Percentiles rank a stretch among this genome's conserved stretches.
phyloP scores from a whole-genome alignment of 2,113 vertebrate species.

The Sander lucioperca region DNA sequence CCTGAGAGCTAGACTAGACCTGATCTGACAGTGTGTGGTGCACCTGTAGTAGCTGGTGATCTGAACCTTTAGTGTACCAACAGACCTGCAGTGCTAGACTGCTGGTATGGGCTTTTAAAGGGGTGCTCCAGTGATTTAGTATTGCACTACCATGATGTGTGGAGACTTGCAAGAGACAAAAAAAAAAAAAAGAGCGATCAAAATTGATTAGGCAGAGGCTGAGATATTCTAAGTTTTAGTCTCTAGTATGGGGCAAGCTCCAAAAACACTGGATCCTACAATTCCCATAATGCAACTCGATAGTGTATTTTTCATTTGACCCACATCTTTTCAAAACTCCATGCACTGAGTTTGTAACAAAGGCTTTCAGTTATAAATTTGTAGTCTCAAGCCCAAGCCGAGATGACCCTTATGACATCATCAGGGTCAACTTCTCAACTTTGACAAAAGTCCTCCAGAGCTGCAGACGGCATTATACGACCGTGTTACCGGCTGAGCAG shows the following conservation, averaged over 20 bases:
- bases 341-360: not conserved
- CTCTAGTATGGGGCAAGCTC: not conserved
- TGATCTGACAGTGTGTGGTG: slow-evolving; percentile 44
- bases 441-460: not conserved
- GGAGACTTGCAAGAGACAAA: not conserved
- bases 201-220: not conserved
- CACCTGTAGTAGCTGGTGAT: slow-evolving; percentile 54
- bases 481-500: not conserved
- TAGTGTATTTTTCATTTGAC: not conserved
- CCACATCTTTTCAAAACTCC: not conserved
- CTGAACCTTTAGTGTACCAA: not conserved
- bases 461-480: not conserved
- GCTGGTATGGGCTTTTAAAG: not conserved
- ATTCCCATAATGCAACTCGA: not conserved
- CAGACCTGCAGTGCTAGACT: not conserved
- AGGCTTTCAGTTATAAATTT: not conserved
- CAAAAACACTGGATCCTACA: not conserved
- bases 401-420: not conserved
- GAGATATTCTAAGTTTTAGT: not conserved
- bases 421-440: not conserved
- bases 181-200: not conserved
- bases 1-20: slow-evolving; percentile 69
- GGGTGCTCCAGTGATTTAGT: slow-evolving; percentile 5
- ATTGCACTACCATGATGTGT: not conserved
- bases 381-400: not conserved